Conservation (phyloP, 1,140 invertebrate species). For the Drosophila azteca region DNA sequence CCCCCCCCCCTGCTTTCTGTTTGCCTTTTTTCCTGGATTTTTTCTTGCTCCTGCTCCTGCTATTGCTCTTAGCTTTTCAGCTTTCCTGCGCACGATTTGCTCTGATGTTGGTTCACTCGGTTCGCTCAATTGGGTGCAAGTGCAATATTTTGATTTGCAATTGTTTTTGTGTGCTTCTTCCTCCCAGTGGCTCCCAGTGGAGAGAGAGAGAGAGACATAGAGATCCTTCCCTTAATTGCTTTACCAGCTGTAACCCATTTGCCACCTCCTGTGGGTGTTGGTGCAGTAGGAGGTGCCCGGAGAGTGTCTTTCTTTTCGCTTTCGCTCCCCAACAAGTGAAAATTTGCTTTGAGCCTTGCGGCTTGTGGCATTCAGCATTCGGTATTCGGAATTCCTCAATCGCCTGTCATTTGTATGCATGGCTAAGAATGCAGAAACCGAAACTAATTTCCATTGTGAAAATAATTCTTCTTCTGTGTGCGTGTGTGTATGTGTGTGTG, state of each 20-base stretch:
- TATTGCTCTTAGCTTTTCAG: slow-evolving; percentile 20
- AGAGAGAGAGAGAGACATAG: neutral
- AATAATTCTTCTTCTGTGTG: slow-evolving; percentile 33
- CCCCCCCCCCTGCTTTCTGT: neutral
- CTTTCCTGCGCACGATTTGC: slow-evolving; percentile 63
- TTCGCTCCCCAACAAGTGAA: neutral
- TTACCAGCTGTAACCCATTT: neutral
- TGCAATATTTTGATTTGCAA: slow-evolving; percentile 77
- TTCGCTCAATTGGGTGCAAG: slow-evolving; percentile 65
- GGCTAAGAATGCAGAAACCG: slow-evolving; percentile 20
- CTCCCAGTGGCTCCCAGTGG: too few relatives aligned
- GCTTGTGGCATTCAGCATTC: neutral
- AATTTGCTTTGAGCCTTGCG: neutral
- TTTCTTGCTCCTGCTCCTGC: neutral
- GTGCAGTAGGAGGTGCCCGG: too few relatives aligned
- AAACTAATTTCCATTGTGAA: slow-evolving; percentile 73
- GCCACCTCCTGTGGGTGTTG: neutral
- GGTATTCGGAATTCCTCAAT: neutral
- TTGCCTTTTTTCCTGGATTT: slow-evolving; percentile 10
- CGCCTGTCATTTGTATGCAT: slow-evolving; percentile 48
- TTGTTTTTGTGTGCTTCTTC: slow-evolving; percentile 38
- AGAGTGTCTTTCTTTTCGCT: neutral
- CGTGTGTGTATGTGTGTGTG: slow-evolving; percentile 15
- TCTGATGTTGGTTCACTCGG: slow-evolving; percentile 53
- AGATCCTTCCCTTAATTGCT: too few relatives aligned